Evolutionary conservation across 1,140 invertebrate species (phyloP), one percentile per base, ranked within the genome.

Genomic region (Manduca sexta): DNA sequence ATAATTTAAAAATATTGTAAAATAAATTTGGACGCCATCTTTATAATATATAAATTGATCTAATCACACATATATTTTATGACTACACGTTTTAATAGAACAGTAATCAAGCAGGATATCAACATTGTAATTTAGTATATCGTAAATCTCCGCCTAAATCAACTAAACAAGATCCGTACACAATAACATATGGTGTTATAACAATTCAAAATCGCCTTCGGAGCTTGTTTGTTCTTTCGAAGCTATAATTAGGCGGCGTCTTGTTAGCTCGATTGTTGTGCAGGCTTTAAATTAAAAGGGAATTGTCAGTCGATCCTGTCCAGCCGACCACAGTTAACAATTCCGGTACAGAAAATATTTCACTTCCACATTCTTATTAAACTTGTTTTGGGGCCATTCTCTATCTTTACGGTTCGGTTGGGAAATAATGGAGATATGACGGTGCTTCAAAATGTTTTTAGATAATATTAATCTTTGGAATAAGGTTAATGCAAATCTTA

Each of bases 321-420:
- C 65, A 45, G 80, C 78, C 80, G 65, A 71, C 71, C 65, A n/a
- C n/a, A n/a, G n/a, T n/a, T n/a, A n/a, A 83, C 79, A 67, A 84
- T 78, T 84, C 79, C 77, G 75, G 77, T 76, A 75, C 65, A 68
- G 67, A 81, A 84, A 76, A 80, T 80, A 80, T 82, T 81, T 76
- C 72, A 81, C 81, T 84, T 83, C 81, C 81, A 82, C 74, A 69
- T 72, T 76, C 68, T 74, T 80, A 81, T 81, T 74, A 81, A 78
- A 80, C 68, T 69, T 66, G 73, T 73, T 72, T 68, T 67, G 55
- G 74, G 69, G 60, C 64, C 63, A 74, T 68, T 74, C 64, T 69
- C 62, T 70, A 66, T 64, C 60, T 70, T 67, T 38, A 69, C 65
- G 56, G 52, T 39, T 57, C 49, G 51, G 7, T 45, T 45, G 43